Percentiles rank a stretch among this genome's conserved stretches.
Conservation (phyloP, 2,888 invertebrate genomes). For the Flabesymbios commensalis region DNA sequence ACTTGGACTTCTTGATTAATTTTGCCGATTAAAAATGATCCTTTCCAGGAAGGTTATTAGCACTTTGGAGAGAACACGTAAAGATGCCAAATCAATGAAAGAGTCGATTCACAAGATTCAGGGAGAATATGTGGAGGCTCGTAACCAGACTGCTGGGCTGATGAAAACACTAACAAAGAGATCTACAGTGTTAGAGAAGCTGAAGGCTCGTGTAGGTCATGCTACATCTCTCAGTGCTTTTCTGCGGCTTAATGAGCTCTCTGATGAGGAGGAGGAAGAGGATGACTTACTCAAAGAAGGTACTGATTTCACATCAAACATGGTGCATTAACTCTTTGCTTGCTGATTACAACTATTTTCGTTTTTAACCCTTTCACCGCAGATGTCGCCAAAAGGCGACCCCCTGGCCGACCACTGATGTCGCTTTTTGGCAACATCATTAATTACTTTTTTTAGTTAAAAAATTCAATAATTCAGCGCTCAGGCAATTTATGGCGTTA, state of each 20-base stretch:
- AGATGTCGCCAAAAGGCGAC: no score
- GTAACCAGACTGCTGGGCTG: constrained; percentile 47
- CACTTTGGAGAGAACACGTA: constrained; percentile 58
- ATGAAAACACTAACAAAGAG: constrained; percentile 49
- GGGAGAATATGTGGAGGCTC: constrained; percentile 51
- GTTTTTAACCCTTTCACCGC: no score
- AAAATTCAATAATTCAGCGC: no score
- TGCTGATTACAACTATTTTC: no score
- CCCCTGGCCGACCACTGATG: no score
- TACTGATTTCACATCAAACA: no score
- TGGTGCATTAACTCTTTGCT: no score
- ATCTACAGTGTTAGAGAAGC: constrained; percentile 52
- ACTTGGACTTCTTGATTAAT: no score
- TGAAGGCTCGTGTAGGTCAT: constrained; percentile 43
- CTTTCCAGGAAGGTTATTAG: constrained; percentile 53
- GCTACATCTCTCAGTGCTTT: constrained; percentile 58
- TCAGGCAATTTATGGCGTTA: no score
- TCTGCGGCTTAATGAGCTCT: constrained; percentile 56
- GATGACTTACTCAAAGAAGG: constrained; percentile 56
- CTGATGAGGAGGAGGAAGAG: constrained; percentile 52
- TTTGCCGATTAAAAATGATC: no score
- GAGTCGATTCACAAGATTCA: constrained; percentile 54
- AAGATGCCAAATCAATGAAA: constrained; percentile 56
- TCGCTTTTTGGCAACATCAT: no score
- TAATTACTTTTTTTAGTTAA: no score